These are phyloP conservation scores for Porites rus DNA, from an alignment of 92 coral and sea anemone species.

Conservation along the genomic window DNA sequence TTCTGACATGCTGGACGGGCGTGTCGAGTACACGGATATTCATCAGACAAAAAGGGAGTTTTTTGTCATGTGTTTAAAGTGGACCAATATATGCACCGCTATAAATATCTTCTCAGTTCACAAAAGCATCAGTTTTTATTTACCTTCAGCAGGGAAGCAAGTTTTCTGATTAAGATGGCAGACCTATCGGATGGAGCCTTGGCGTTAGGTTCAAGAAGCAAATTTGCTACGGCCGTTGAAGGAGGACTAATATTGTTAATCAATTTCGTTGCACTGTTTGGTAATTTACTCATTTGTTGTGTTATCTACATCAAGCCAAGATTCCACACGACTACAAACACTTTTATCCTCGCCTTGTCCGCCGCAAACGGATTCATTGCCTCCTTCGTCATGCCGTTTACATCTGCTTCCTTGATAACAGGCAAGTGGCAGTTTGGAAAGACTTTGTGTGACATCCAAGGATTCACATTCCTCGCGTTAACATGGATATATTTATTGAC, in stretches of 20 bases:
- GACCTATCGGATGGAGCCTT: neutral
- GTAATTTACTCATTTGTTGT: conserved; percentile 27
- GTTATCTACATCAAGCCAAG: conserved; percentile 19
- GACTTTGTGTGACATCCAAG: conserved; percentile 35
- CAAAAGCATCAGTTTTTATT: neutral
- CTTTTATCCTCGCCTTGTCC: conserved; percentile 6
- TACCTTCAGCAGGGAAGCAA: neutral
- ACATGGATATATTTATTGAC: conserved; percentile 22
- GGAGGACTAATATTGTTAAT: conserved; percentile 26
- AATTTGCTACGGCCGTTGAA: conserved; percentile 1
- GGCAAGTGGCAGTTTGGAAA: conserved; percentile 40
- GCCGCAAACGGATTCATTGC: conserved; percentile 15
- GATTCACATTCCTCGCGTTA: neutral
- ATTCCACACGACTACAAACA: conserved; percentile 35
- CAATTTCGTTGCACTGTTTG: conserved; percentile 7
- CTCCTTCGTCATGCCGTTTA: conserved; percentile 20
- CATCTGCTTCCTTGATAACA: neutral
- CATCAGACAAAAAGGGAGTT: neutral
- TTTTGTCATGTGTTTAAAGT: neutral
- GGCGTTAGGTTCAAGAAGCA: conserved; percentile 7
- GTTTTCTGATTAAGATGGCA: neutral
- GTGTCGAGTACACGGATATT: neutral
- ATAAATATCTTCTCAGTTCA: neutral
- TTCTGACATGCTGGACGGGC: conserved; percentile 11
- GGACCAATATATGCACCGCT: conserved; percentile 1